Evolutionary conservation across 2,113 vertebrate species (phyloP), one percentile per base, ranked within the genome.

Genomic region (Aphyosemion australe): DNA sequence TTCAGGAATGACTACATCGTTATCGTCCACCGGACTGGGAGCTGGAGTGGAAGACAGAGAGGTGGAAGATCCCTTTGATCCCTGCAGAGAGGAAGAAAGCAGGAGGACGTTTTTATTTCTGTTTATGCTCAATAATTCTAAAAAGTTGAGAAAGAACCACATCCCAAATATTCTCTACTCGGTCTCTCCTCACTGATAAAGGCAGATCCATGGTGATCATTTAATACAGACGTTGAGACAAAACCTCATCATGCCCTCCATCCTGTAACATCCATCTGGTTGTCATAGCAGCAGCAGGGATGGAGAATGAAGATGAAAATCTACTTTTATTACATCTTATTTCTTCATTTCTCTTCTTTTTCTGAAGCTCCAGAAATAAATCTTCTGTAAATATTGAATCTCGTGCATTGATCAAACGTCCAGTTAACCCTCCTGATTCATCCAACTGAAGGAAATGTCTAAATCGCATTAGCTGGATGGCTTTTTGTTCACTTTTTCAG

Each of bases 1-100:
- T 93, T 98, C 97, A 45, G 70, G 78, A 73, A 90, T 88, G 8
- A 92, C 87, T 62, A 87, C 92, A 2, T 98, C 94, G 0, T 92
- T 93, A 63, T 96, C 95, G 19, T 97, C 95, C 91, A 94, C 93
- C 4, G 96, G 94, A 88, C 93, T 96, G 89, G 95, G 95, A 61
- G 94, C 95, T 92, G 97, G 96, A 84, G 94, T 93, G 83, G 96
- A 97, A 58, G 96, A 95, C 82, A 97, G 88, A 65, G 96, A 98
- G 78, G 91, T 91, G 72, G 97, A 97, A 72, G 97, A 99, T 65
- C 95, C 94, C 65, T 96, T 94, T 67, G 97, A 96, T 67, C 92
- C 95, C 97, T 99, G 89, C 78, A 86, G 67, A 63, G 42, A 59
- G 8, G 18, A 16, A 69, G 12, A 76, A 61, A 16, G 52, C 7